A percentile compares a stretch with the other conserved stretches of the same genome.
These are phyloP conservation scores for Prorops nasuta DNA, from an alignment of 1,140 invertebrate genomes.

Conservation along the genomic window DNA sequence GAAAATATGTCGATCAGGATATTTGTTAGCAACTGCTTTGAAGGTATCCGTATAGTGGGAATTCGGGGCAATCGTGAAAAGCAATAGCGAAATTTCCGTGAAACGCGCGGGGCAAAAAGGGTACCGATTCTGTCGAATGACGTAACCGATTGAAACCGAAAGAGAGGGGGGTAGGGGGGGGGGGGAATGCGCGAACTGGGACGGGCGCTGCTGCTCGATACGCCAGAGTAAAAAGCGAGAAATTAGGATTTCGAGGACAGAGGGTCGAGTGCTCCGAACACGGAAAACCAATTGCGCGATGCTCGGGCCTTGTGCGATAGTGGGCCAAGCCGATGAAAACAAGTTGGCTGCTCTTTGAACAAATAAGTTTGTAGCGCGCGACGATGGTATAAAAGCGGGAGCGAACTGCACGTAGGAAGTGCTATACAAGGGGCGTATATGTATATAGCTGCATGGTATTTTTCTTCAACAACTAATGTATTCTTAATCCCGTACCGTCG, in stretches of 20 bases:
- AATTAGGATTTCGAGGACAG: constrained; percentile 35
- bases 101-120: background rate
- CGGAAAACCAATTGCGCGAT: constrained; percentile 38
- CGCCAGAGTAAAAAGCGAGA: constrained; percentile 28
- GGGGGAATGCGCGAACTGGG: background rate
- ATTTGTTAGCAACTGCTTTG: no score
- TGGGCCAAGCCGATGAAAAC: constrained; percentile 5
- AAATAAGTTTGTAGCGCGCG: constrained; percentile 14
- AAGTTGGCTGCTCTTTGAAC: constrained; percentile 17
- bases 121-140: background rate
- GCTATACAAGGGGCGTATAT: no score
- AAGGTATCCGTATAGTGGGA: no score
- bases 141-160: no score
- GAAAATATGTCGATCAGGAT: no score
- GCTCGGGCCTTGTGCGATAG: background rate
- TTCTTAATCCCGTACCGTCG: no score
- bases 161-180: constrained; percentile 4
- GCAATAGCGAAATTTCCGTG: background rate
- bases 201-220: constrained; percentile 5
- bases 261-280: constrained; percentile 25
- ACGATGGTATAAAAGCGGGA: no score
- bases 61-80: no score
- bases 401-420: no score
- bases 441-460: no score
- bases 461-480: no score